Evolutionary conservation across 2,888 invertebrate genomes (phyloP).

Genomic region (Acronicta alni): DNA sequence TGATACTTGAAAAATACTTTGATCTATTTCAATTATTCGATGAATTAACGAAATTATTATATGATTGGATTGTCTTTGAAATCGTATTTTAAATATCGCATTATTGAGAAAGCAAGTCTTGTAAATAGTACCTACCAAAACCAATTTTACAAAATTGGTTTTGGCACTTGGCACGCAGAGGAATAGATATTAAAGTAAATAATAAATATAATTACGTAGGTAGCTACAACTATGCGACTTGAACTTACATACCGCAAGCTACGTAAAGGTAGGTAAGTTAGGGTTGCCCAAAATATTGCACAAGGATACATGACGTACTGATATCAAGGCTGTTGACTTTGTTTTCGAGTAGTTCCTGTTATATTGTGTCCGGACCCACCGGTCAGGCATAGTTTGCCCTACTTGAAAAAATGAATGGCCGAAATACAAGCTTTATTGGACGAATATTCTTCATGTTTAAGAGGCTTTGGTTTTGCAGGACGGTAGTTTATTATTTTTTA

Average conservation of each 20-base stretch:
- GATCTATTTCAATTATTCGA: too few relatives aligned
- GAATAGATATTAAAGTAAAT: slow-evolving; percentile 5
- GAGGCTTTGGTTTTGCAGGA: slow-evolving; percentile 62
- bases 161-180: too few relatives aligned
- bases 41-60: too few relatives aligned
- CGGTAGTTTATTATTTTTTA: slow-evolving; percentile 54
- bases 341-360: slow-evolving; percentile 69
- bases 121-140: too few relatives aligned
- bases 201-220: slow-evolving; percentile 29
- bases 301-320: slow-evolving; percentile 50
- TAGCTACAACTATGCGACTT: not conserved
- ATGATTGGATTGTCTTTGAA: too few relatives aligned
- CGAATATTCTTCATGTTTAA: slow-evolving; percentile 70
- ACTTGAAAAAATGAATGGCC: slow-evolving; percentile 73
- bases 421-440: slow-evolving; percentile 66
- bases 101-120: too few relatives aligned
- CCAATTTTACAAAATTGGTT: too few relatives aligned
- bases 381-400: slow-evolving; percentile 66
- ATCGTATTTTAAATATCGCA: too few relatives aligned
- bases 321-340: slow-evolving; percentile 76
- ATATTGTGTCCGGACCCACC: slow-evolving; percentile 62
- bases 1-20: too few relatives aligned
- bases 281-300: slow-evolving; percentile 42
- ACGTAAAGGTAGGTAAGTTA: not conserved
- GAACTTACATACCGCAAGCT: not conserved